Evolutionary conservation across 2,113 vertebrate genomes (phyloP), one percentile per base, ranked within the genome.

Genomic region (Todiramphus chloris): DNA sequence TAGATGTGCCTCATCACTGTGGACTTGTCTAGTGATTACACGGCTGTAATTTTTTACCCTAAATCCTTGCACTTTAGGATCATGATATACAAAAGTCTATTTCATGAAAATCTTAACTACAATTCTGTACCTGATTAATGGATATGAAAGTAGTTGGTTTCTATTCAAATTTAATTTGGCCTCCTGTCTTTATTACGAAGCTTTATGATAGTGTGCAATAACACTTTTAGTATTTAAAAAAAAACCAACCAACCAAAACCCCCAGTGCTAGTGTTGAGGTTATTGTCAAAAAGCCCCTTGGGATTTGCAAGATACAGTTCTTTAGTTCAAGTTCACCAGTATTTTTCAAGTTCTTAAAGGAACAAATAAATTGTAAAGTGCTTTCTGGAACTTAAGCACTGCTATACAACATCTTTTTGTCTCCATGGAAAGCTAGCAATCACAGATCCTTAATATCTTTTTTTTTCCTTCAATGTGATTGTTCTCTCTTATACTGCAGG

Each of bases 391-490:
- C 56, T 75, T 67, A 59, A 58, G 37, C 30, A 15, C 56, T 77
- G 50, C 31, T 11, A 3, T 80, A 24, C 23, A 60, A 37, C 63
- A 79, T 84, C 13, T 48, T 53, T 59, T 35, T 56, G 33, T 51
- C 70, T 55, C 39, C 5, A 5, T 16, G 39, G 63, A 60, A 51
- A 81, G 78, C 56, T 56, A 56, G 53, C 41, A 85, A 33, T 39
- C 8, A 35, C 33, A 67, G 30, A 44, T 74, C 46, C 78, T 74
- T 83, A 48, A 4, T 76, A 67, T 27, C 50, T 50, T 68, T 91
- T 88, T 89, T 93, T 62, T 89, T 93, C 41, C 35, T 94, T 83
- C 68, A 31, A 8, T 73, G 37, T 20, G 8, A 83, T 90, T 89
- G 55, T 83, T 90, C 76, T 74, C 39, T 83, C 48, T 48, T 44